phyloP scores from a whole-genome alignment of 2,113 vertebrate genomes.

The Cyphomyrus plagiostoma region DNA sequence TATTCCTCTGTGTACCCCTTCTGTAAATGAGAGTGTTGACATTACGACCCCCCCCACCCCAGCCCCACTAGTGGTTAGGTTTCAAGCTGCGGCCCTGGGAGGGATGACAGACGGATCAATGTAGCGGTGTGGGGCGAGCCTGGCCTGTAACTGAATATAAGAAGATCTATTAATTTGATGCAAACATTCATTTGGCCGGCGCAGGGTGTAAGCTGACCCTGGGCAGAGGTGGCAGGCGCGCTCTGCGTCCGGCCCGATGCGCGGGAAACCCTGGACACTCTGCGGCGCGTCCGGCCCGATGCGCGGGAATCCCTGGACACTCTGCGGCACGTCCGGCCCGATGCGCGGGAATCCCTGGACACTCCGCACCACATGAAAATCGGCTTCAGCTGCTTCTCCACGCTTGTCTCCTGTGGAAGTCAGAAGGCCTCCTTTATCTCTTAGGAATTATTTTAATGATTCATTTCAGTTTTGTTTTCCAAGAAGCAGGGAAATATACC shows the following conservation, averaged over 20 bases:
- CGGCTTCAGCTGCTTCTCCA: neutral
- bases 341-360: too few species aligned
- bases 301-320: neutral
- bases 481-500: neutral
- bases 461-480: neutral
- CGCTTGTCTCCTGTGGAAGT: neutral
- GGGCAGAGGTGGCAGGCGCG: neutral
- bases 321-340: neutral
- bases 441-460: neutral
- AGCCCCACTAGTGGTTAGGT: constrained; percentile 20
- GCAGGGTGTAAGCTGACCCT: constrained; percentile 4
- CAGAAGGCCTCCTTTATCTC: neutral
- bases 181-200: neutral
- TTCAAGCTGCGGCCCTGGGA: constrained; percentile 5
- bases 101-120: constrained; percentile 9
- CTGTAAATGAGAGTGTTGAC: constrained; percentile 19
- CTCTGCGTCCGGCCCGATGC: neutral
- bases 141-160: constrained; percentile 16
- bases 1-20: neutral
- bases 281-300: neutral
- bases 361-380: neutral
- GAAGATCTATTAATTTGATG: constrained; percentile 24
- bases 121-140: neutral
- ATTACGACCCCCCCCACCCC: constrained; percentile 21
- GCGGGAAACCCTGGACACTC: neutral